phyloP scores from a whole-genome alignment of 2,113 vertebrate species.

The Climacteris rufus region DNA sequence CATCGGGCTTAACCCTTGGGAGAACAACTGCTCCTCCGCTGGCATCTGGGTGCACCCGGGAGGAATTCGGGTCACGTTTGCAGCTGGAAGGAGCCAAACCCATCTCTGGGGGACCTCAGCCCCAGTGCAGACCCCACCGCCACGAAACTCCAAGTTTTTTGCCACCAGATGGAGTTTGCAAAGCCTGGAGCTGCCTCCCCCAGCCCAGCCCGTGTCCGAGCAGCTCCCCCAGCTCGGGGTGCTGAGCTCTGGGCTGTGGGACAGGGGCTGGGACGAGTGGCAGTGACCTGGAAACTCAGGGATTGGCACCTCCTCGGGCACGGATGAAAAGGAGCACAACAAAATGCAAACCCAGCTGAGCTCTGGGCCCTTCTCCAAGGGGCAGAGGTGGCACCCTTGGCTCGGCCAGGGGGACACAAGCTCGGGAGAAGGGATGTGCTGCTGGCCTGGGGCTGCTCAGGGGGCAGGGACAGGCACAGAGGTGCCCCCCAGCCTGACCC shows the following conservation, averaged over 20 bases:
- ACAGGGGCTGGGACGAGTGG: fast-evolving
- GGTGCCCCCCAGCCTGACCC: background rate
- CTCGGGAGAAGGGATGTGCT: fast-evolving
- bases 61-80: background rate
- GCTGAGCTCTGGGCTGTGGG: fast-evolving
- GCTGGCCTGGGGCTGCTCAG: fast-evolving
- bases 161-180: constrained; percentile 6
- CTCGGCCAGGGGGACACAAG: background rate
- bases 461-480: background rate
- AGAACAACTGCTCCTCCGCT: fast-evolving
- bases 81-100: background rate
- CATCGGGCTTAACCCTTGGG: background rate
- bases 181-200: background rate
- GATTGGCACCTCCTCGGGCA: background rate
- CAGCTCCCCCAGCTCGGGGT: fast-evolving
- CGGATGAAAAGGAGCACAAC: background rate
- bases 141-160: background rate
- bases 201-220: fast-evolving
- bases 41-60: fast-evolving
- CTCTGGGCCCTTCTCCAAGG: background rate
- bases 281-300: background rate
- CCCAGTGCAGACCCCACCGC: background rate
- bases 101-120: background rate
- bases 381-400: background rate
- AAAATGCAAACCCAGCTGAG: background rate